Base-by-base conservation (phyloP, 2,888 invertebrate genomes). In the Cryptocephalus moraei region DNA sequence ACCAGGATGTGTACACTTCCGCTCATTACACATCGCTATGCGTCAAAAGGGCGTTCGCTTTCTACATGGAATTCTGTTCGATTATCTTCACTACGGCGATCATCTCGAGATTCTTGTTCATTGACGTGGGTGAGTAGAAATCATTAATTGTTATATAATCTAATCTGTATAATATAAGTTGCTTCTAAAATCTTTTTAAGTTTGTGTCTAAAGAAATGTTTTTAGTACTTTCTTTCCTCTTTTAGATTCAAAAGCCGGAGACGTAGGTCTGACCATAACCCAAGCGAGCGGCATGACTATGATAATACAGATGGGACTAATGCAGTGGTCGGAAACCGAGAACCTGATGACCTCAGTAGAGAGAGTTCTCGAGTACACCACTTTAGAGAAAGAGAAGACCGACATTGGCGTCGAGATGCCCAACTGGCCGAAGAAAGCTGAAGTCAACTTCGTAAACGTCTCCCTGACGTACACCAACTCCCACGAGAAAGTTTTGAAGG, bases 321-420 rank as follows among this genome's bases (percentile, higher is more conserved):
- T 92, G 8, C 92, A 93, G 67, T 91, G 91, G 58, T 88, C 93
- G 0, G 93, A 93, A 66, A 67, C 68, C 8, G 70, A 70, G 66
- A 91, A 88, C 62, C 84, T 82, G 56, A 88, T 91, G 89, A 90
- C 88, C 3, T 84, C 88, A 8, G 91, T 94, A 0, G 95, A 96
- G 71, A 79, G 93, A 68, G 78, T 86, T 1, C 47, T 67, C 40
- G 70, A 70, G 56, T 70, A 70, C 46, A 64, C 75, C 1, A 67
- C 74, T 13, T 61, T 81, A 6, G 68, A 73, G 47, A 58, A 62
- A 13, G 73, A 75, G 55, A 54, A 47, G 1, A 44, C 47, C 32
- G 65, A 64, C 1, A 34, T 40, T 6, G 65, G 65, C 1, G 33
- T 43, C 8, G 82, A 83, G 33, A 77, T 80, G 13, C 72, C 75